Evolutionary conservation across 2,797 vertebrate species (phyloP), one percentile per base, ranked within the genome.

Genomic region (Salmo trutta): DNA sequence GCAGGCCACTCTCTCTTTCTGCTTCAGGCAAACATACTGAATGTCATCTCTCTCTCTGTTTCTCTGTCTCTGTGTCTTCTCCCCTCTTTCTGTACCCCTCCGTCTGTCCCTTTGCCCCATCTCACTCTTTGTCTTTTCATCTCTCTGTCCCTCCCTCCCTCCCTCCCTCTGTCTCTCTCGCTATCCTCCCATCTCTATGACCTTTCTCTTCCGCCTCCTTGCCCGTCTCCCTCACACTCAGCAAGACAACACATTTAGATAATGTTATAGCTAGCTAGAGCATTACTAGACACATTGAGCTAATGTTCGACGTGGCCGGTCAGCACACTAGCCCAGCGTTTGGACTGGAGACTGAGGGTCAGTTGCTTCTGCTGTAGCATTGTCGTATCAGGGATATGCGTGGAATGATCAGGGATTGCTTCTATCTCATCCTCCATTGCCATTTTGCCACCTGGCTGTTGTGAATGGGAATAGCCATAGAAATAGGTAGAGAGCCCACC

Each of bases 351-450:
- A 83, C 33, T 7, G 6, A 36, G 33, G 6, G 5, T 36, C 33
- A 5, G 1, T 36, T 36, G 36, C 6, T 36, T 36, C 6, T 82
- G 82, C 84, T 67, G 41, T 36, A 21, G 31, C 21, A 33, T 27
- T 24, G 75, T 84, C 77, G 80, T 47, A 71, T 80, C 76, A 2
- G 66, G 65, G 86, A 86, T 71, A 79, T 75, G 72, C 84, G 79
- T 84, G 82, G 81, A 90, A 87, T 33, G 85, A 90, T 91, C 91
- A 92, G 92, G 91, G 89, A 92, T 85, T 36, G 36, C 36, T 36
- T 36, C 36, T 36, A 36, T 36, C 36, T 36, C 36, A 36, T 36
- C 36, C 36, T 36, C 1, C 36, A 7, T 36, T 36, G 36, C 33
- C 33, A 33, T 33, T 5, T 33, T 33, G 33, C 33, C 33, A 6